Base-by-base conservation (phyloP, 2,888 invertebrate genomes). In the Protodeltote pygarga region DNA sequence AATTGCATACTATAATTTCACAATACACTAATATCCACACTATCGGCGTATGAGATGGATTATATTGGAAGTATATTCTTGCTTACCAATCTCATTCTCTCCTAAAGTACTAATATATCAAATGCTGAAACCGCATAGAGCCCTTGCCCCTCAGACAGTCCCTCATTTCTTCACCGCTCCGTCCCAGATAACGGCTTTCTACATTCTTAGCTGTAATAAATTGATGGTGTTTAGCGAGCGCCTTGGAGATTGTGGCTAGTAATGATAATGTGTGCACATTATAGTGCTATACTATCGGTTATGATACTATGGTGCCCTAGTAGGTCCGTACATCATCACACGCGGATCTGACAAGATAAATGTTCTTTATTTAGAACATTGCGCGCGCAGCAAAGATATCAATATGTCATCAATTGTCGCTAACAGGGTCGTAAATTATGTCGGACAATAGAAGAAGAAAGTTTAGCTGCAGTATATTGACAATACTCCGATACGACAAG, bases 161-260 rank as follows among this genome's bases (percentile, higher is more conserved):
- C 16, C 24, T 35, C 11, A n/a, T 16, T 42, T 29, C 41, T 27
- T 63, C 49, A 47, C 48, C 21, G 28, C 17, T 24, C 16, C 29
- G 47, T 52, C 41, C 48, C 25, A 50, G 47, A 48, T 62, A 68
- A 61, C 69, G 69, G 66, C 24, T 42, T 33, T 34, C 48, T 50
- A 58, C 58, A 58, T 62, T 67, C 69, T 50, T 67, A 70, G 58
- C 64, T 58, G 68, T 66, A 64, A 53, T 64, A 64, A 64, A 60
- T 64, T 61, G 70, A 69, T 55, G 55, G 50, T 54, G 50, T 57
- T 59, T 65, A 69, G 49, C 62, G 34, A 46, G 31, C 42, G 33
- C 40, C 47, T 44, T 40, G 4, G 23, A 62, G 34, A 65, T 52
- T 44, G 45, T 33, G 29, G 48, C 42, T 28, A 31, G 40, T 40